Evolutionary conservation across 2,888 invertebrate species (phyloP).

Genomic region (Trissolcus japonicus): DNA sequence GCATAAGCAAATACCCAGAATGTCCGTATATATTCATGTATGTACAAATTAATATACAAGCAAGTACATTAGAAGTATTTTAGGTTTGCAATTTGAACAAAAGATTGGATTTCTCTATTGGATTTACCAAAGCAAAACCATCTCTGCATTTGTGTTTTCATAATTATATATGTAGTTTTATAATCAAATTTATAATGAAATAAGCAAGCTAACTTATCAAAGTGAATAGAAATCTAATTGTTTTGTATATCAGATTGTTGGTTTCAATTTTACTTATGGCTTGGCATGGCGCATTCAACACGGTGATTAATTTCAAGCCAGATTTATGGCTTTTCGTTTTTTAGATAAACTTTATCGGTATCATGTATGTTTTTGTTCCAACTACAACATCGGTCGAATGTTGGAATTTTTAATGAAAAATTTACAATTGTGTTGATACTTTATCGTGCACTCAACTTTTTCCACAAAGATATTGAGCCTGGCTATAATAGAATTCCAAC

Average conservation of each 20-base stretch:
- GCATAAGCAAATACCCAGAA: constrained; percentile 19
- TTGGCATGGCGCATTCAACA: not conserved
- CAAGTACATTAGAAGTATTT: not conserved
- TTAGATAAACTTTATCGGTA: not conserved
- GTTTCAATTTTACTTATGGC: too few relatives aligned
- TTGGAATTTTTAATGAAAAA: not conserved
- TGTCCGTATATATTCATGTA: constrained; percentile 43
- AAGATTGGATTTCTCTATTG: constrained; percentile 10
- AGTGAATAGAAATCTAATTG: constrained; percentile 30
- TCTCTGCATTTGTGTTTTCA: constrained; percentile 16
- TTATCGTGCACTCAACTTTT: not conserved
- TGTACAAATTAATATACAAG: constrained; percentile 39
- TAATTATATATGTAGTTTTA: constrained; percentile 33
- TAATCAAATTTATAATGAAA: constrained; percentile 31
- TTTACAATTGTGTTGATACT: not conserved
- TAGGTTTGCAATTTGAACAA: constrained; percentile 42
- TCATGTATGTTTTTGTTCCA: too few relatives aligned
- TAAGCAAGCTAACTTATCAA: constrained; percentile 35
- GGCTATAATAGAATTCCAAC: too few relatives aligned
- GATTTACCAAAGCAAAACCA: constrained; percentile 39
- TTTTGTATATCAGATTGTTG: constrained; percentile 5
- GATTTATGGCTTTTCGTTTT: too few relatives aligned
- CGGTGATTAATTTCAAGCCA: not conserved
- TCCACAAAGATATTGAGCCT: not conserved
- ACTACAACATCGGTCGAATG: too few relatives aligned